Evolutionary conservation across 2,888 invertebrate species (phyloP).

Genomic region (Dasypolia templi): DNA sequence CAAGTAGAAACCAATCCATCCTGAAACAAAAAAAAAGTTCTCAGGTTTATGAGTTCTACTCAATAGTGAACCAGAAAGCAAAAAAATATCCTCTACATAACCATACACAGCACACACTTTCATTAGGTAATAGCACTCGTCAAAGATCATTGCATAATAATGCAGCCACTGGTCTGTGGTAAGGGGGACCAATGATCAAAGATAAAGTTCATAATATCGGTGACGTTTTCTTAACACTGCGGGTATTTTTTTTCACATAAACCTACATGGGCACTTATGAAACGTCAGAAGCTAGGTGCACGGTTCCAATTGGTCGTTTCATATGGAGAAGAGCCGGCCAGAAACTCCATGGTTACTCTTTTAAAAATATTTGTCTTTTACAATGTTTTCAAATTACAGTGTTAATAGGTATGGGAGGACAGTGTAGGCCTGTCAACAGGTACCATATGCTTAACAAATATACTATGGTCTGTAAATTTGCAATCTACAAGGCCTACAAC

Average conservation of each 20-base stretch:
- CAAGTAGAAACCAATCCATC: not conserved
- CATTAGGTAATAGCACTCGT: conserved; percentile 29
- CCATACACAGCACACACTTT: not conserved
- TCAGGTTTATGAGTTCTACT: not conserved
- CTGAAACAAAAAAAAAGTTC: not conserved
- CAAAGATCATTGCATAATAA: conserved; percentile 60
- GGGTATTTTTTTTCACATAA: conserved; percentile 32
- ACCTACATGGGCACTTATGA: too few species aligned
- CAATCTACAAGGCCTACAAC: too few species aligned
- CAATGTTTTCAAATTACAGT: too few species aligned
- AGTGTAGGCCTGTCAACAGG: too few species aligned
- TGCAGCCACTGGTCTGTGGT: conserved; percentile 39
- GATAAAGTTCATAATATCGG: conserved; percentile 12
- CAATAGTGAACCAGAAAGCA: not conserved
- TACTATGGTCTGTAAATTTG: too few species aligned
- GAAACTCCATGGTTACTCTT: too few species aligned
- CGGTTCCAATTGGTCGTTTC: too few species aligned
- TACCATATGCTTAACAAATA: too few species aligned
- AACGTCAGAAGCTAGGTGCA: too few species aligned
- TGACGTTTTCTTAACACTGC: conserved; percentile 8
- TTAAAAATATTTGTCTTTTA: too few species aligned
- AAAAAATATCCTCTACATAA: not conserved
- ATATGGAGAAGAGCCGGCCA: too few species aligned
- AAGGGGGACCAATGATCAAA: conserved; percentile 40
- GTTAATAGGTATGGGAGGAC: too few species aligned